Base-by-base conservation (phyloP, 2,888 invertebrate species). In the Ditylenchus weischeri region DNA sequence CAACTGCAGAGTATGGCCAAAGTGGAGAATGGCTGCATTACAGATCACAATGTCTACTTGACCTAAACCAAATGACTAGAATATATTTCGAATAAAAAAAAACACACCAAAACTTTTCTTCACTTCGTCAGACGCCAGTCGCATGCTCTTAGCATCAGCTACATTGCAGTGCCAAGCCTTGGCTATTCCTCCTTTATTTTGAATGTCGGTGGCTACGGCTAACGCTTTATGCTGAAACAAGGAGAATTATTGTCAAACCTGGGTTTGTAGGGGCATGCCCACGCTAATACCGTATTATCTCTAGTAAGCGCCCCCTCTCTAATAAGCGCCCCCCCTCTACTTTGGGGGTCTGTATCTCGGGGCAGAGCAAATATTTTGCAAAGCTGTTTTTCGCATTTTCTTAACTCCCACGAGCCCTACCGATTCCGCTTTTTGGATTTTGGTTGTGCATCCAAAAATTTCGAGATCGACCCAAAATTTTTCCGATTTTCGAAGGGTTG, bases 1-100 rank as follows among this genome's bases (percentile, higher is more conserved):
- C 62, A 82, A 68, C 35, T 82, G 77, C 69, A 79, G 72, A 35
- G 79, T 76, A 29, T 74, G 73, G 19, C 74, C 76, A 62, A 81
- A 79, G 15, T 76, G 76, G 10, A 80, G 69, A 18, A 81, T 75
- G 21, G 79, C 82, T 10, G 82, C 82, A 66, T 79, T 80, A 69
- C 79, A 80, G 47, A 82, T 64, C 7, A 82, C 77, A 50, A 82
- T 79, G 62, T 79, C 73, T 11, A 78, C 76, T 15, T 66, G 62
- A 3, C 79, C 80, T 80, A 64, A 62, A 74, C 49, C 11, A 23
- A 35, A 65, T 13, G 18, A 35, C n/a, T 35, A 19, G 36, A 64
- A 47, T 66, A 29, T 29, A 29, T 29, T 29, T 29, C 29, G 43
- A 43, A 38, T 49, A 18, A 19, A 5, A 19, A n/a, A 29, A 4